Base-by-base conservation (phyloP, 2,888 invertebrate species). In the Eilema caniola region DNA sequence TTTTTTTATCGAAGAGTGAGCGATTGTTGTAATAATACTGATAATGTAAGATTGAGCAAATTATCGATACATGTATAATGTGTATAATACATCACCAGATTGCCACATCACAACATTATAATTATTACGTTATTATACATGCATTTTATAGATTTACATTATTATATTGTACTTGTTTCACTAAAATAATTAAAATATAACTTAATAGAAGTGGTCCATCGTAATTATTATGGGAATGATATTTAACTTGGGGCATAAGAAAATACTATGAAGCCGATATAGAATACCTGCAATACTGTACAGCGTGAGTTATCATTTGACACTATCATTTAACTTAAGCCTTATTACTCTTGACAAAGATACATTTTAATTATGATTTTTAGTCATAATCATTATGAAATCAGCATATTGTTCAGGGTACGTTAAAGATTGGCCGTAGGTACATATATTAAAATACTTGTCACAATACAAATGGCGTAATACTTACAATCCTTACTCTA, bases 1-100 rank as follows among this genome's bases (percentile, higher is more conserved):
- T 31, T 16, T 47, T 64, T 31, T 23, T 60, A 31, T 31, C 23
- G 3, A 59, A 24, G 23, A 61, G 62, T 67, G 72, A 71, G 72
- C 66, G 64, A 62, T 66, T 65, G 69, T 41, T 67, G 71, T 78
- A 72, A 70, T 79, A 79, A 76, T 81, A 79, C 81, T 85, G 83
- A 80, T 83, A 81, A 74, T 76, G 74, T 72, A 78, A 72, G 71
- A 73, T 85, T 86, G 85, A 86, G 85, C 85, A 86, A 79, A 63
- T 67, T 53, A 77, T 71, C 62, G 66, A 77, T 59, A 69, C 41
- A 41, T 53, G 25, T 25, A 57, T 57, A 24, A 14, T 3, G 70
- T 62, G 56, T 59, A 66, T 69, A 65, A 76, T 72, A 75, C 56
- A 71, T 71, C 47, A 74, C 68, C 62, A 62, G 72, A 77, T 75